Percentiles rank a stretch among this genome's conserved stretches.
Evolutionary conservation across 2,113 vertebrate genomes (phyloP).

Genomic region (Patagioenas fasciata): DNA sequence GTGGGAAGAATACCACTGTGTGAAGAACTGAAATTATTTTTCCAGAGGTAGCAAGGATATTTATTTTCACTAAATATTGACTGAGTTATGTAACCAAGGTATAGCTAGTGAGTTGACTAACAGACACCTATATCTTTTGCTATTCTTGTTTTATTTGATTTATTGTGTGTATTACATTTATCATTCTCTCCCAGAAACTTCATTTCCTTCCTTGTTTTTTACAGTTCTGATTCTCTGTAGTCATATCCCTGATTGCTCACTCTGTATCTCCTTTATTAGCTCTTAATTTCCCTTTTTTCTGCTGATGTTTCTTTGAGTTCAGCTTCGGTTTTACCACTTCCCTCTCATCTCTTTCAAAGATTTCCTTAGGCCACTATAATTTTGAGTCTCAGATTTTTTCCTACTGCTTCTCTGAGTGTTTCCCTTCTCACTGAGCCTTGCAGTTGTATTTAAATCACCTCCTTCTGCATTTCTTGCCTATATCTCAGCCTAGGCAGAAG

Average conservation of each 20-base stretch:
- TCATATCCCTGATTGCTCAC: neutral
- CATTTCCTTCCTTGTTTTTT: neutral
- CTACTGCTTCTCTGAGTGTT: neutral
- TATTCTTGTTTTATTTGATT: neutral
- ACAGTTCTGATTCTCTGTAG: neutral
- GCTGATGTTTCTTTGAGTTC: neutral
- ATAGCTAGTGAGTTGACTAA: neutral
- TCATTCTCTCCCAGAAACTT: neutral
- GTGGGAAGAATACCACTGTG: neutral
- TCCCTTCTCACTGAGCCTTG: neutral
- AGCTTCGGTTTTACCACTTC: neutral
- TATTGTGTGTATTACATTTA: neutral
- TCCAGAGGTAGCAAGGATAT: neutral
- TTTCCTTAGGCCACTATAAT: neutral
- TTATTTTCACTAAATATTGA: neutral
- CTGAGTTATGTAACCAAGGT: neutral
- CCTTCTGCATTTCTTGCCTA: neutral
- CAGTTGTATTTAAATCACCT: neutral
- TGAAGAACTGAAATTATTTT: neutral
- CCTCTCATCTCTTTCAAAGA: neutral
- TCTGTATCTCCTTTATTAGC: neutral
- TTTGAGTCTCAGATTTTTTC: neutral
- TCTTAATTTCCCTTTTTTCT: neutral
- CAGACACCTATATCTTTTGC: neutral
- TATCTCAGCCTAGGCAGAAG: neutral